Evolutionary conservation across 2,888 invertebrate species (phyloP).

Genomic region (Acleris sparsana): DNA sequence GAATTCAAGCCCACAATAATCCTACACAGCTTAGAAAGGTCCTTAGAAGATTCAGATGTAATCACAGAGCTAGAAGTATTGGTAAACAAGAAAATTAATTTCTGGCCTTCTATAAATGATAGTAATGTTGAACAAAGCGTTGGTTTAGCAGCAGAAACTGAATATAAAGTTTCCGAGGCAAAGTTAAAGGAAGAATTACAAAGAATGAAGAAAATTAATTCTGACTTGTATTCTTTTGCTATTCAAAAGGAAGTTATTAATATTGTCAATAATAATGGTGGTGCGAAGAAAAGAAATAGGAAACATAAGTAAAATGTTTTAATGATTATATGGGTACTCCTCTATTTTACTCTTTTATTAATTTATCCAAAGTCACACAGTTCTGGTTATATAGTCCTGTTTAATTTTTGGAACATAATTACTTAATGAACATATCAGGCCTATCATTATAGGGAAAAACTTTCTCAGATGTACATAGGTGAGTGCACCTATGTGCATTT

Average conservation of each 20-base stretch:
- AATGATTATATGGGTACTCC: not conserved
- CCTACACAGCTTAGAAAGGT: conserved; percentile 85
- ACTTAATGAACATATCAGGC: no score
- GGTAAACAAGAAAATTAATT: conserved; percentile 63
- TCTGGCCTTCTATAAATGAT: conserved; percentile 66
- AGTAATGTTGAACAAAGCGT: conserved; percentile 11
- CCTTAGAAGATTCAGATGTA: conserved; percentile 80
- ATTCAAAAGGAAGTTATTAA: conserved; percentile 71
- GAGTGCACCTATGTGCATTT: no score
- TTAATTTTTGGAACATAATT: no score
- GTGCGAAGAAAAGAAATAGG: conserved; percentile 54
- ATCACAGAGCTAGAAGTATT: conserved; percentile 72
- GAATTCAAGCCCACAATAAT: conserved; percentile 83
- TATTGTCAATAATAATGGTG: conserved; percentile 46
- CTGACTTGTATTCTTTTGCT: conserved; percentile 82
- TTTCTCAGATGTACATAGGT: no score
- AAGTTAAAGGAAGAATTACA: conserved; percentile 77
- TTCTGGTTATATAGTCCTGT: no score
- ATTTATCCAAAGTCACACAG: no score
- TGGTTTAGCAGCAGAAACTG: conserved; percentile 36
- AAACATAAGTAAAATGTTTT: conserved; percentile 33
- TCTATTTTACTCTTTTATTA: not conserved
- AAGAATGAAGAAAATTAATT: conserved; percentile 82
- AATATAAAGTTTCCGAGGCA: conserved; percentile 57
- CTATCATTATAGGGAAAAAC: no score